Conservation (phyloP, 2,113 vertebrate genomes). For the Aptenodytes forsteri region DNA sequence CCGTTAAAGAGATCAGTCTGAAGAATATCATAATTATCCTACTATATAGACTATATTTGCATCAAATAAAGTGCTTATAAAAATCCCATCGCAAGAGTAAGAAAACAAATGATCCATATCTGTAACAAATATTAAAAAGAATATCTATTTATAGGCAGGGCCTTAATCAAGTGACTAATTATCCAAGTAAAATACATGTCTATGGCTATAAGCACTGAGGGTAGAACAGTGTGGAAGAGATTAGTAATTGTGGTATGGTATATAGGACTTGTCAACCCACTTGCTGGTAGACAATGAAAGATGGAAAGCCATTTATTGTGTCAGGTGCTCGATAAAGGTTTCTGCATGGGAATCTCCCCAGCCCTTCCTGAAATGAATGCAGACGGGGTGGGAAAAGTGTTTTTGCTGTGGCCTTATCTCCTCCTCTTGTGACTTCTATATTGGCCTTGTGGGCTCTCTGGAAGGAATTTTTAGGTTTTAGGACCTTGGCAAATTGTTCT, state of each 20-base stretch:
- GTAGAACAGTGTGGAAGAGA: neutral
- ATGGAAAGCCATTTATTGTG: neutral
- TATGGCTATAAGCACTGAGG: neutral
- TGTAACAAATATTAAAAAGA: neutral
- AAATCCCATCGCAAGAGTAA: neutral
- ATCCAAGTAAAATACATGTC: neutral
- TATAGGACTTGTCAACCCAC: neutral
- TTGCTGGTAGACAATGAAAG: neutral
- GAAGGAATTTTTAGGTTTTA: neutral
- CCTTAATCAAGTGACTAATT: neutral
- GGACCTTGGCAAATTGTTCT: neutral
- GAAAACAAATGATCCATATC: neutral
- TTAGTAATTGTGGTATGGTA: neutral
- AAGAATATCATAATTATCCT: neutral
- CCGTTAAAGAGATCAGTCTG: neutral
- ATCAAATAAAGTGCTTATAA: neutral
- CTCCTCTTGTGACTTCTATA: neutral
- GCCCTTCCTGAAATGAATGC: neutral
- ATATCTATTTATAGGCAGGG: neutral
- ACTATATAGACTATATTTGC: neutral
- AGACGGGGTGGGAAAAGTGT: accelerated
- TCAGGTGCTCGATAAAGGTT: neutral
- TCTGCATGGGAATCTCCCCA: neutral
- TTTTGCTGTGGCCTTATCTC: neutral
- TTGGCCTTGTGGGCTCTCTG: neutral